Conservation (phyloP, 2,113 vertebrate species). For the Rhabdornis inornatus region DNA sequence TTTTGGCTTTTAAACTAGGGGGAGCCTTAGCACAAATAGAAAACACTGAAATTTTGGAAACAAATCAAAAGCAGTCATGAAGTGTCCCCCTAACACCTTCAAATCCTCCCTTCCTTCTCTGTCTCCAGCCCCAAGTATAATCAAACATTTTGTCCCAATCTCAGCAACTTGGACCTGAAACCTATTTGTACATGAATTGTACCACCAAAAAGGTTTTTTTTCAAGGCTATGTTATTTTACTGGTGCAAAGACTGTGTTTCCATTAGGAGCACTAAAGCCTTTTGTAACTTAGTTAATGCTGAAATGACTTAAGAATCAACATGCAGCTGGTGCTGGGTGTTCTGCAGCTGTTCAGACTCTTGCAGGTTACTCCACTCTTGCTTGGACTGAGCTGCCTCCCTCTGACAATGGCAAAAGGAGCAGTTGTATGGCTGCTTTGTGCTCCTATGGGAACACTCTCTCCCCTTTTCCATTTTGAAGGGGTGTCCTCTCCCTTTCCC, state of each 20-base stretch:
- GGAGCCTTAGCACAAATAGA: not conserved
- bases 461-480: not conserved
- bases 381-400: not conserved
- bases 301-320: not conserved
- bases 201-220: not conserved
- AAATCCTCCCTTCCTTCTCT: not conserved
- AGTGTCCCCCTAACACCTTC: not conserved
- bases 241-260: not conserved
- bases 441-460: not conserved
- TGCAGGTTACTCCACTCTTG: slow-evolving; percentile 19
- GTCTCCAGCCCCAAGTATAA: not conserved
- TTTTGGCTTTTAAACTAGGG: not conserved
- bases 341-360: not conserved
- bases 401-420: not conserved
- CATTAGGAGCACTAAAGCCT: not conserved
- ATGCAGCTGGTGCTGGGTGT: not conserved
- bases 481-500: not conserved
- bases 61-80: not conserved
- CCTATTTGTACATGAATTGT: not conserved
- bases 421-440: not conserved
- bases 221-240: not conserved
- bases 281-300: slow-evolving; percentile 6
- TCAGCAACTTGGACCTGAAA: not conserved
- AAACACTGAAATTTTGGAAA: not conserved
- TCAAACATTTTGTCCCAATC: not conserved